A percentile compares a stretch with the other conserved stretches of the same genome.
These are phyloP conservation scores for Toxotes chatareus DNA, from an alignment of 2,113 vertebrate genomes.

Conservation along the genomic window DNA sequence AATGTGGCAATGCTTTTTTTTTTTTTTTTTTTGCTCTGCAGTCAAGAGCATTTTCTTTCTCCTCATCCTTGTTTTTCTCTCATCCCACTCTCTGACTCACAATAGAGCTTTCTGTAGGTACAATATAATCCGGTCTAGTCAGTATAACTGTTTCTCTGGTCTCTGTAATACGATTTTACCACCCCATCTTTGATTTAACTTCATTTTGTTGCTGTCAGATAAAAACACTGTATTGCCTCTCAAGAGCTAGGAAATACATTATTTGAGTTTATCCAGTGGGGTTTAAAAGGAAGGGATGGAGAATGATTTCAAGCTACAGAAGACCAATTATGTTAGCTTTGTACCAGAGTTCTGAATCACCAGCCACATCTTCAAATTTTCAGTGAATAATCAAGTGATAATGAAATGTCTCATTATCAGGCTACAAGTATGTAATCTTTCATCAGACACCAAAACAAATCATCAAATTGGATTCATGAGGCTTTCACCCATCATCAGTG, in stretches of 20 bases:
- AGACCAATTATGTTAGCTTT: neutral
- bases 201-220: conserved; percentile 31
- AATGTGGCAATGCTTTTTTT: conserved; percentile 9
- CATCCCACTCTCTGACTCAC: conserved; percentile 32
- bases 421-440: neutral
- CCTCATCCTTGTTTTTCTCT: conserved; percentile 12
- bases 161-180: conserved; percentile 23
- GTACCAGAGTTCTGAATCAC: neutral
- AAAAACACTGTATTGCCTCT: conserved; percentile 13
- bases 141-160: conserved; percentile 24
- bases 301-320: neutral
- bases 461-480: neutral
- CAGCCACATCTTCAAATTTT: neutral
- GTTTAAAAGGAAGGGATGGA: neutral
- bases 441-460: neutral
- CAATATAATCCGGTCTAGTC: conserved; percentile 25
- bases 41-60: conserved; percentile 15
- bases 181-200: conserved; percentile 34
- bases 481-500: neutral
- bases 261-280: conserved; percentile 1
- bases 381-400: neutral
- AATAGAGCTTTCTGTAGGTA: conserved; percentile 23
- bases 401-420: conserved; percentile 2
- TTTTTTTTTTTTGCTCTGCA: conserved; percentile 17
- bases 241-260: conserved; percentile 8